These are phyloP conservation scores for Pelusios castaneus DNA, from an alignment of 2,113 vertebrate genomes.

Conservation along the genomic window DNA sequence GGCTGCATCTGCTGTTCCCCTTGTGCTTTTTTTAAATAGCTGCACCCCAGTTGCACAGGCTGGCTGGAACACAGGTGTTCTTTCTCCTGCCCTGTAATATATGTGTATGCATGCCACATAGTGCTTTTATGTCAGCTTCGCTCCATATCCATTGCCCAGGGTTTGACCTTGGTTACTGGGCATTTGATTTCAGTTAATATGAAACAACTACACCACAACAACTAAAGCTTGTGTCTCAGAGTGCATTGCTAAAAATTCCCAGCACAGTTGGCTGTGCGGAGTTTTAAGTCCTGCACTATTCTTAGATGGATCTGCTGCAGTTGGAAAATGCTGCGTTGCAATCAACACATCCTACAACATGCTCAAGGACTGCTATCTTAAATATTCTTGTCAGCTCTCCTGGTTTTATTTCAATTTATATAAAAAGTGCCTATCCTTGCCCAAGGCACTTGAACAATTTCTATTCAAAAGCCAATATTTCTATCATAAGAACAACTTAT, in stretches of 20 bases:
- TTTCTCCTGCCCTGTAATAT: neutral
- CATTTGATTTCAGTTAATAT: neutral
- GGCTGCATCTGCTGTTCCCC: neutral
- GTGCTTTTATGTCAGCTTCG: neutral
- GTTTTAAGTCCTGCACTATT: constrained; percentile 67
- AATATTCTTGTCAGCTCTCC: neutral
- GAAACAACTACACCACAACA: neutral
- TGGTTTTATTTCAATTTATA: neutral
- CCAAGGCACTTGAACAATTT: neutral
- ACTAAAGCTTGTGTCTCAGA: neutral
- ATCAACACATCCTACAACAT: constrained; percentile 21
- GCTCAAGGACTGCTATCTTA: neutral
- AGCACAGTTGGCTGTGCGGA: constrained; percentile 58
- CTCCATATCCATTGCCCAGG: neutral
- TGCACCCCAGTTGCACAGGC: neutral
- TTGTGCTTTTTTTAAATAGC: neutral
- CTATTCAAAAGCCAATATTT: neutral
- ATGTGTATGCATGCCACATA: rapidly evolving
- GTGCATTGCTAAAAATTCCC: constrained; percentile 66
- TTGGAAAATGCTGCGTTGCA: constrained; percentile 58
- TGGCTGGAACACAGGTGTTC: neutral
- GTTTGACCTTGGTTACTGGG: neutral
- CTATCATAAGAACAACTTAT: neutral
- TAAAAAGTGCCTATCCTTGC: neutral
- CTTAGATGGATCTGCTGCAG: constrained; percentile 64